Conservation (phyloP, 2,888 invertebrate genomes). For the Nymphalis c-album region DNA sequence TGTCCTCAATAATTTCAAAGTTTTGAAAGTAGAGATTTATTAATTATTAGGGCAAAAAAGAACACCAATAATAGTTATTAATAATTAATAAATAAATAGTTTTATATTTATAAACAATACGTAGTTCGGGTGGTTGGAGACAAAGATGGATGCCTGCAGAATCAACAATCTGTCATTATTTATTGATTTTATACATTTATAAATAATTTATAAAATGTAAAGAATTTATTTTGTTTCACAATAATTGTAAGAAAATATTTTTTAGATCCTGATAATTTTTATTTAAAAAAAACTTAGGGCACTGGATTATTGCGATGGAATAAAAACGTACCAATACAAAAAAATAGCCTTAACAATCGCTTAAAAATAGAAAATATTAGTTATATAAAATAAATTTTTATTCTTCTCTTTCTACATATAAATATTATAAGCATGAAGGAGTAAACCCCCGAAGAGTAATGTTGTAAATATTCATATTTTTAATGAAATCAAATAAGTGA, state of each 20-base stretch:
- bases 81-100: slow-evolving; percentile 46
- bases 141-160: slow-evolving; percentile 32
- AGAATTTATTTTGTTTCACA: neutral
- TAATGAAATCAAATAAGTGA: slow-evolving; percentile 33
- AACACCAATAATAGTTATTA: slow-evolving; percentile 76
- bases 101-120: slow-evolving; percentile 45
- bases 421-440: slow-evolving; percentile 72
- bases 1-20: slow-evolving; percentile 70
- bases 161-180: slow-evolving; percentile 13
- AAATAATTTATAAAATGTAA: neutral
- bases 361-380: slow-evolving; percentile 17
- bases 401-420: slow-evolving; percentile 57
- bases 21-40: slow-evolving; percentile 62
- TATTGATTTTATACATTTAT: slow-evolving; percentile 14
- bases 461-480: slow-evolving; percentile 49
- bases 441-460: slow-evolving; percentile 72
- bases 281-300: neutral
- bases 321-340: slow-evolving; percentile 3
- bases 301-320: slow-evolving; percentile 7
- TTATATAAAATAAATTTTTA: slow-evolving; percentile 20
- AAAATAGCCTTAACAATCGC: slow-evolving; percentile 15
- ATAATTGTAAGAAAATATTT: neutral
- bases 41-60: slow-evolving; percentile 68
- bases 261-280: neutral
- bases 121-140: slow-evolving; percentile 46